phyloP scores from a whole-genome alignment of 92 coral and sea anemone genomes.

The Siderastrea siderea region DNA sequence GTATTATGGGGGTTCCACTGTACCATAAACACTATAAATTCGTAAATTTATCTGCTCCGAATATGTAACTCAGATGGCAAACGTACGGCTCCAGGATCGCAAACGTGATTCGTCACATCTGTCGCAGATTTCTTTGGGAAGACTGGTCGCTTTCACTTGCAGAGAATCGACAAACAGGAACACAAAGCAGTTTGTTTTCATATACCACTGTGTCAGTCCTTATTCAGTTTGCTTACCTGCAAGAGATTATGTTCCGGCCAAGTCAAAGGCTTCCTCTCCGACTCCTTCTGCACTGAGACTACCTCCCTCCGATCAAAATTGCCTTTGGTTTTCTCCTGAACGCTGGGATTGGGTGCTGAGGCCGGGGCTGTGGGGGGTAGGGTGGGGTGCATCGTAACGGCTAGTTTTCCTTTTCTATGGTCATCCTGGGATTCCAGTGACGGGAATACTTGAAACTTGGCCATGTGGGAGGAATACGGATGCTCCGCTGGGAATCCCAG shows the following conservation, averaged over 20 bases:
- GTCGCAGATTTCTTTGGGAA: too few species aligned
- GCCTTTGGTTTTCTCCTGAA: constrained; percentile 89
- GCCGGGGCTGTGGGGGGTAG: constrained; percentile 92
- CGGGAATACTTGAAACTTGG: constrained; percentile 89
- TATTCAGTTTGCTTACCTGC: constrained; percentile 67
- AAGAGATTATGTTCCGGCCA: constrained; percentile 92
- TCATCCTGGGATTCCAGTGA: constrained; percentile 92
- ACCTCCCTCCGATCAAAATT: constrained; percentile 89
- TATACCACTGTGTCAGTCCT: too few species aligned
- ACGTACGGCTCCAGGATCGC: too few species aligned
- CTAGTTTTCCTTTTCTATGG: constrained; percentile 82
- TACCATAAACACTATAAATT: too few species aligned
- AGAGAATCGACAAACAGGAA: too few species aligned
- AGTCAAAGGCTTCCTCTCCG: constrained; percentile 83
- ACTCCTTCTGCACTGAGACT: constrained; percentile 76
- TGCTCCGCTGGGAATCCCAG: constrained; percentile 92
- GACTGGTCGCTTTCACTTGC: too few species aligned
- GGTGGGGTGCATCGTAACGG: constrained; percentile 70
- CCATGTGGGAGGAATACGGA: constrained; percentile 88
- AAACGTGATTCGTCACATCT: too few species aligned
- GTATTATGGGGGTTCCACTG: too few species aligned
- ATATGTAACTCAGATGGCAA: too few species aligned
- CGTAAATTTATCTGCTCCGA: too few species aligned
- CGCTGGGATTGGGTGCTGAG: constrained; percentile 81
- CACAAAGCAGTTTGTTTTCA: too few species aligned